These are phyloP conservation scores for Schizotus pectinicornis DNA, from an alignment of 2,888 invertebrate genomes.

Conservation along the genomic window DNA sequence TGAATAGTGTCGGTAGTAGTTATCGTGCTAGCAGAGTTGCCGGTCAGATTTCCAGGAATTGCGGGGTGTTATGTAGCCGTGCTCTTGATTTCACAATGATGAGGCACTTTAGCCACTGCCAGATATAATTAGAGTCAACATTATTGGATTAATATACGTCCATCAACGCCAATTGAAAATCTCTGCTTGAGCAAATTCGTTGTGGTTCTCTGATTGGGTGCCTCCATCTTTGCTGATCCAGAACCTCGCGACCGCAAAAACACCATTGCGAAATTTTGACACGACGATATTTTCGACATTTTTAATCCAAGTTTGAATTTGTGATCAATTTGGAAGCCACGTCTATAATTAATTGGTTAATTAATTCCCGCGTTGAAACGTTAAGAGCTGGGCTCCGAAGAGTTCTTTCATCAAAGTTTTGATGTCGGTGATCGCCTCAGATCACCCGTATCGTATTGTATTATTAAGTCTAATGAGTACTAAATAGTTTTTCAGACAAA, in stretches of 20 bases:
- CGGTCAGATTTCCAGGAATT: slow-evolving; percentile 45
- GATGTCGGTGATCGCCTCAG: slow-evolving; percentile 25
- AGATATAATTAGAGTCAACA: slow-evolving; percentile 39
- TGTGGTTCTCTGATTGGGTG: slow-evolving; percentile 3
- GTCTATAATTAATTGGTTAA: no score
- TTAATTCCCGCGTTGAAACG: background rate
- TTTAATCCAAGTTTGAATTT: no score
- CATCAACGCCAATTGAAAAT: slow-evolving; percentile 37
- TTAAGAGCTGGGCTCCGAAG: slow-evolving; percentile 14
- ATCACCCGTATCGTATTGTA: slow-evolving; percentile 32
- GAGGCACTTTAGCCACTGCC: slow-evolving; percentile 35
- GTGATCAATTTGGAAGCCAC: no score
- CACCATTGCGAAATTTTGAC: no score
- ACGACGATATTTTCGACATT: no score
- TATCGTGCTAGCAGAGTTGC: slow-evolving; percentile 40
- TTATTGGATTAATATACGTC: slow-evolving; percentile 36
- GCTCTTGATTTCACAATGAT: slow-evolving; percentile 39
- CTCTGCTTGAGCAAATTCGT: slow-evolving; percentile 35
- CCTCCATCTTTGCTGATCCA: no score
- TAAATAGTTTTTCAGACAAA: slow-evolving; percentile 40
- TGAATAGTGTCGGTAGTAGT: slow-evolving; percentile 44
- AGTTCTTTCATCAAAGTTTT: slow-evolving; percentile 24
- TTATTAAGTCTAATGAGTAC: slow-evolving; percentile 41
- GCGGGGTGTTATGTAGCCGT: slow-evolving; percentile 33
- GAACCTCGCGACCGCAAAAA: no score